phyloP scores from a whole-genome alignment of 2,888 invertebrate genomes.

The Heliconius hortense region DNA sequence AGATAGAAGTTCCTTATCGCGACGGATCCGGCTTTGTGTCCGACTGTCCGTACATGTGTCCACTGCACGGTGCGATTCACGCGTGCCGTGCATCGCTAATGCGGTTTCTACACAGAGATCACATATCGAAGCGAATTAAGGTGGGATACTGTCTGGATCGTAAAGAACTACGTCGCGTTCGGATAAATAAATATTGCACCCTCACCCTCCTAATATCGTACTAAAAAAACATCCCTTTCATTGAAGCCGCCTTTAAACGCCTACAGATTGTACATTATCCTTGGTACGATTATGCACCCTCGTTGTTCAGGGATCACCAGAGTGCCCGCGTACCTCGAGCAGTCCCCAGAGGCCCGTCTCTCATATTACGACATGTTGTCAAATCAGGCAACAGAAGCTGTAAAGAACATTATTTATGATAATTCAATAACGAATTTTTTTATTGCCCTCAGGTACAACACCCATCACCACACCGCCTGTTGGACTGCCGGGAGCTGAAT shows the following conservation, averaged over 20 bases:
- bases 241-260: constrained; percentile 81
- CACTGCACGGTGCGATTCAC: constrained; percentile 59
- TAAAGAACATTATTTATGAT: constrained; percentile 48
- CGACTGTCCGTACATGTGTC: constrained; percentile 63
- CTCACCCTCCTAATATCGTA: constrained; percentile 78
- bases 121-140: constrained; percentile 68
- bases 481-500: constrained; percentile 67
- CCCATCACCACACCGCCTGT: constrained; percentile 67
- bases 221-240: constrained; percentile 82
- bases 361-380: constrained; percentile 79
- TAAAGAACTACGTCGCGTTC: constrained; percentile 73
- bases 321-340: constrained; percentile 71
- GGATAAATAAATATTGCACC: constrained; percentile 82
- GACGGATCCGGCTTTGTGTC: constrained; percentile 68
- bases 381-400: constrained; percentile 60
- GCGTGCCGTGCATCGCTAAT: constrained; percentile 75
- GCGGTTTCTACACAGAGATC: constrained; percentile 55
- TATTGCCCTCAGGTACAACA: constrained; percentile 71
- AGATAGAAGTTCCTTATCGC: constrained; percentile 75
- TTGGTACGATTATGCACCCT: constrained; percentile 82
- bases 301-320: constrained; percentile 78
- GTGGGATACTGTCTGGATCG: constrained; percentile 65
- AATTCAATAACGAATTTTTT: constrained; percentile 39
- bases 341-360: constrained; percentile 72
- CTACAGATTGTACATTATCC: constrained; percentile 83